These are phyloP conservation scores for Urocitellus parryii DNA, from an alignment of 2,113 vertebrate genomes.

Conservation along the genomic window DNA sequence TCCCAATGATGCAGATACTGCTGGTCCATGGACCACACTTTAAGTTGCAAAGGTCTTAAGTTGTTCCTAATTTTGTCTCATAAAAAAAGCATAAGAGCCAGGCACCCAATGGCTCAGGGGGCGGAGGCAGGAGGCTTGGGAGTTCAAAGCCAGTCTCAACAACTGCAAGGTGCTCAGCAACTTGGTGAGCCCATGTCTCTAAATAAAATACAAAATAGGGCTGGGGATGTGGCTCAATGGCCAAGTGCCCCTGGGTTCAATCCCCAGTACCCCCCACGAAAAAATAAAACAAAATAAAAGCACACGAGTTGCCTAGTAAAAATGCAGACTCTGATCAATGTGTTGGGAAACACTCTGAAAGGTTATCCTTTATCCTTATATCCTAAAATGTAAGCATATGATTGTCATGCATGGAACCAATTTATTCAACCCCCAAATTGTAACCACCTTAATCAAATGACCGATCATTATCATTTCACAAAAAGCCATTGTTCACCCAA, in stretches of 20 bases:
- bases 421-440: background rate
- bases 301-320: background rate
- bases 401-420: background rate
- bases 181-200: too few species aligned
- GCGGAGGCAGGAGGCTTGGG: too few species aligned
- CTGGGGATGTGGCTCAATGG: too few species aligned
- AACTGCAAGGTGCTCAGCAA: too few species aligned
- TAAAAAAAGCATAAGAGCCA: background rate
- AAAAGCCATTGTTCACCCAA: background rate
- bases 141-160: too few species aligned
- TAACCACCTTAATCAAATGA: conserved; percentile 32
- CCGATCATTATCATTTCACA: background rate
- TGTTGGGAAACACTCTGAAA: background rate
- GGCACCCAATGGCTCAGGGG: too few species aligned
- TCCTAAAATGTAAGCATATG: background rate
- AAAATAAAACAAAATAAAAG: too few species aligned
- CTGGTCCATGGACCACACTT: background rate
- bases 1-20: background rate
- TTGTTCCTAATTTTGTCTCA: background rate
- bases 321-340: background rate
- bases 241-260: too few species aligned
- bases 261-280: too few species aligned
- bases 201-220: too few species aligned
- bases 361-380: background rate
- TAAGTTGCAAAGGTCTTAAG: background rate